Evolutionary conservation across 1,140 invertebrate species (phyloP).

Genomic region (Aphidius ervi): DNA sequence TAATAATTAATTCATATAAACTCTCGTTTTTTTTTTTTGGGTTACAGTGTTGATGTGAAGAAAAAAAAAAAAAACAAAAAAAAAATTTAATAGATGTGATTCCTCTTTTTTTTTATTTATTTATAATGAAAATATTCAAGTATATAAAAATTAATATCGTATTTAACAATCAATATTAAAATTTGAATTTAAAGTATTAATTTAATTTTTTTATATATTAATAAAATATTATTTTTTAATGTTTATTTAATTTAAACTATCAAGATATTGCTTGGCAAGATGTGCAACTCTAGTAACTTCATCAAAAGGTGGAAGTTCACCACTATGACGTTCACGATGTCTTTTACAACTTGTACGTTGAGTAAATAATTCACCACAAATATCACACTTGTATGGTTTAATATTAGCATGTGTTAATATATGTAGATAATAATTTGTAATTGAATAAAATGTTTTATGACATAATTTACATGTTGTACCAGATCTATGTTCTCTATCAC

Average conservation of each 20-base stretch:
- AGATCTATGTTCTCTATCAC: constrained; percentile 6
- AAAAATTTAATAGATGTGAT: too few relatives aligned
- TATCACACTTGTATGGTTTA: constrained; percentile 22
- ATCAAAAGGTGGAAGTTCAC: constrained; percentile 16
- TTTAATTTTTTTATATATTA: neutral
- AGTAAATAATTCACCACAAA: constrained; percentile 23
- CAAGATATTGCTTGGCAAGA: constrained; percentile 8
- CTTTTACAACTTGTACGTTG: constrained; percentile 25
- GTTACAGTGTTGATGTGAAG: too few relatives aligned
- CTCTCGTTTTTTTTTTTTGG: too few relatives aligned
- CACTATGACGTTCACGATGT: constrained; percentile 23
- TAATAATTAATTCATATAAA: too few relatives aligned
- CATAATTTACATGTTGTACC: constrained; percentile 9
- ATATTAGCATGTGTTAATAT: constrained; percentile 23
- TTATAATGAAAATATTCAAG: too few relatives aligned
- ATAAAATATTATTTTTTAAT: neutral
- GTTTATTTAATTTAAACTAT: constrained; percentile 1
- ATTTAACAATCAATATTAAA: too few relatives aligned
- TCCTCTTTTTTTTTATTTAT: too few relatives aligned
- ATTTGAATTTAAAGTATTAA: too few relatives aligned
- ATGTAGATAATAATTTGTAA: constrained; percentile 18
- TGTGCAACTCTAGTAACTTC: constrained; percentile 10
- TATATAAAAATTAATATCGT: too few relatives aligned
- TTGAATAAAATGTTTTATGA: constrained; percentile 5
- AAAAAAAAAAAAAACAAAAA: too few relatives aligned